These are phyloP conservation scores for Galago senegalensis DNA, from an alignment of 2,797 vertebrate species.

Conservation along the genomic window DNA sequence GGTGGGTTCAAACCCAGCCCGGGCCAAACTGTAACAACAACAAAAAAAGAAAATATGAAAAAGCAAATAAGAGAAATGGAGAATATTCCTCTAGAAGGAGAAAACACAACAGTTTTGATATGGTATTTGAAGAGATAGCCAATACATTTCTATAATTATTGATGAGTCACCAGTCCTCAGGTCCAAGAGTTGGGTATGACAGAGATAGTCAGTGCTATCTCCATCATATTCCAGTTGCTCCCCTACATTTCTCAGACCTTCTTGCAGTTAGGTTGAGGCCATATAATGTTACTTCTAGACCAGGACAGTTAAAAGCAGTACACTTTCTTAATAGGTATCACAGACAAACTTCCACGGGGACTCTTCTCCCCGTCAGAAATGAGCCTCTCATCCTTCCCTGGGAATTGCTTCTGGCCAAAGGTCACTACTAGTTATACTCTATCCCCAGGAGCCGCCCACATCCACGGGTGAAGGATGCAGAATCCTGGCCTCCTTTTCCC, in stretches of 20 bases:
- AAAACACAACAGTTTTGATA: not conserved
- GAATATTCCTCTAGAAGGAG: not conserved
- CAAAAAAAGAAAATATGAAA: not conserved
- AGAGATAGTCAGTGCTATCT: not conserved
- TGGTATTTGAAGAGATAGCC: not conserved
- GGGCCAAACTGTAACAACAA: too few species aligned
- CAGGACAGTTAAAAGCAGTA: not conserved
- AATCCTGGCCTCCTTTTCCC: not conserved
- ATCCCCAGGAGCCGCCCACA: not conserved
- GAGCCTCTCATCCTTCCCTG: not conserved
- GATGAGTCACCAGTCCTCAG: not conserved
- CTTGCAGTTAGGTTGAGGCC: not conserved
- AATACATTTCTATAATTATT: not conserved
- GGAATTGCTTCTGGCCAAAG: not conserved
- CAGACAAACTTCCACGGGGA: not conserved
- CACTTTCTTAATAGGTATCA: not conserved
- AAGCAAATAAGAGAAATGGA: not conserved
- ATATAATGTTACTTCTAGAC: not conserved
- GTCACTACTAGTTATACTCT: not conserved
- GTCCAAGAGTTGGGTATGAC: not conserved
- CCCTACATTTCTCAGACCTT: not conserved
- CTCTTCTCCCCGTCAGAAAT: not conserved
- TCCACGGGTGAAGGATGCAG: not conserved
- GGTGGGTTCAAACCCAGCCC: too few species aligned
- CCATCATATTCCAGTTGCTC: not conserved